Evolutionary conservation across 92 coral and sea anemone species (phyloP).

Genomic region (Paramuricea clavata): DNA sequence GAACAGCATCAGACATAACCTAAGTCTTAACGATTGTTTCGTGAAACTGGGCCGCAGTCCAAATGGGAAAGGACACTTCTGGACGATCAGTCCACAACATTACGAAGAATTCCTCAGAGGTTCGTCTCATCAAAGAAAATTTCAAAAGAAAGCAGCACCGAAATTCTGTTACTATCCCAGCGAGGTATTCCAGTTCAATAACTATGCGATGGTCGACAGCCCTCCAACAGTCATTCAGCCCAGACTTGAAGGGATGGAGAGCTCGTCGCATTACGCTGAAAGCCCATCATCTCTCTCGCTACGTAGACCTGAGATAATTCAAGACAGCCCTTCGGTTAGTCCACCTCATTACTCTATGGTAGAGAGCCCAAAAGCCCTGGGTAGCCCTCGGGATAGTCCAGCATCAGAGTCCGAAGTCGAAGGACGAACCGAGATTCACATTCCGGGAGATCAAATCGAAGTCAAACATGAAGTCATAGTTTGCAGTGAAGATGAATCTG

Average conservation of each 20-base stretch:
- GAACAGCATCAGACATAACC: constrained; percentile 93
- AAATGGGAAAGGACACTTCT: constrained; percentile 95
- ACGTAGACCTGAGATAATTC: neutral
- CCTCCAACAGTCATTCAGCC: neutral
- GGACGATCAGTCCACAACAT: constrained; percentile 87
- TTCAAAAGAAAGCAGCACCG: constrained; percentile 41
- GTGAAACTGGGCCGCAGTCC: constrained; percentile 96
- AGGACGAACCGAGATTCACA: constrained; percentile 14
- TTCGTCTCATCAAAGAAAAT: constrained; percentile 34
- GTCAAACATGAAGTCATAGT: neutral
- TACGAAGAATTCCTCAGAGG: constrained; percentile 89
- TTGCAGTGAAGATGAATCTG: neutral
- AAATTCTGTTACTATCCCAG: constrained; percentile 42
- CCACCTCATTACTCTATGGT: neutral
- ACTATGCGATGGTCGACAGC: constrained; percentile 19
- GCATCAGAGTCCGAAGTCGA: neutral
- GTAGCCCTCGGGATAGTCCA: neutral
- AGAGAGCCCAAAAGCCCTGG: neutral
- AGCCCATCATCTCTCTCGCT: neutral
- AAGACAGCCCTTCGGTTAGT: neutral
- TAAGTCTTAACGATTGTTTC: constrained; percentile 94
- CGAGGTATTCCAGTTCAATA: constrained; percentile 27
- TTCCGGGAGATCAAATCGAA: constrained; percentile 22
- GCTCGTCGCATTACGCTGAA: neutral
- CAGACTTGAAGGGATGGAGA: neutral